Conservation (phyloP, 2,888 invertebrate genomes). For the Sarcophaga subvicina region DNA sequence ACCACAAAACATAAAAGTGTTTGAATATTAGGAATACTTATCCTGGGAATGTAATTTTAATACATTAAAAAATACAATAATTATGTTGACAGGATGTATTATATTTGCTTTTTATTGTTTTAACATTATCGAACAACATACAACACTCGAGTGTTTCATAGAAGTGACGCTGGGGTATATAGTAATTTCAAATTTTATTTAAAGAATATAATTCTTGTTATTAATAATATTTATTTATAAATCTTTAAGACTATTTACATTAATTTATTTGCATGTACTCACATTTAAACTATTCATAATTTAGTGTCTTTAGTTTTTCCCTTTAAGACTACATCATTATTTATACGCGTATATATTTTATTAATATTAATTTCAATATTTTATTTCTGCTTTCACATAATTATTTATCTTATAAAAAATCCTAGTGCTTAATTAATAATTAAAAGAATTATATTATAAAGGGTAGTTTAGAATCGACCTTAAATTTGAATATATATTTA, state of each 20-base stretch:
- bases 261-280: neutral
- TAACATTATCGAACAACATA: slow-evolving; percentile 61
- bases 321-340: slow-evolving; percentile 28
- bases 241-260: slow-evolving; percentile 38
- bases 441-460: slow-evolving; percentile 27
- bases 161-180: slow-evolving; percentile 52
- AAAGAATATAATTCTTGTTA: slow-evolving; percentile 8
- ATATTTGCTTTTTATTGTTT: slow-evolving; percentile 37
- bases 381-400: slow-evolving; percentile 44
- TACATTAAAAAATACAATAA: neutral
- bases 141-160: slow-evolving; percentile 60
- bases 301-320: slow-evolving; percentile 11
- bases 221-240: slow-evolving; percentile 26
- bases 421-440: slow-evolving; percentile 45
- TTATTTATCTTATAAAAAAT: slow-evolving; percentile 50
- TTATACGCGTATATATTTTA: slow-evolving; percentile 27
- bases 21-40: no score
- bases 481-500: slow-evolving; percentile 31
- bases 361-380: slow-evolving; percentile 37
- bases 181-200: neutral
- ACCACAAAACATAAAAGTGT: no score
- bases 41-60: no score
- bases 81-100: slow-evolving; percentile 32
- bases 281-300: neutral
- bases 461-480: slow-evolving; percentile 21